Evolutionary conservation across 2,113 vertebrate genomes (phyloP).

Genomic region (Eptatretus burgeri): DNA sequence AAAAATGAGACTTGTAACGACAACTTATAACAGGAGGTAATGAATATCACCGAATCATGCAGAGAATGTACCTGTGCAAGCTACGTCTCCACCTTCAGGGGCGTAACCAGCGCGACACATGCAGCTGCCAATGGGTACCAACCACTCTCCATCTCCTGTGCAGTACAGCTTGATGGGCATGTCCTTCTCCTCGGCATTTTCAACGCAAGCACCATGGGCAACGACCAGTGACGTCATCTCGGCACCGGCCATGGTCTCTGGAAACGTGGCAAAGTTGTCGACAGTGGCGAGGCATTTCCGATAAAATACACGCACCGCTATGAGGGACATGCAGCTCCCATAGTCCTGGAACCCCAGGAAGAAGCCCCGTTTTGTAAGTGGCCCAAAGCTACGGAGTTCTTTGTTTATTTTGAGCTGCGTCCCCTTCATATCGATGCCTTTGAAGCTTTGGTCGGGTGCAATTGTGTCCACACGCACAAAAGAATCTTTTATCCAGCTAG

Average conservation of each 20-base stretch:
- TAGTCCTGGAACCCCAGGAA: conserved; percentile 94
- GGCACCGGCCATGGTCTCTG: conserved; percentile 69
- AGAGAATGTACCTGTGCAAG: conserved; percentile 40
- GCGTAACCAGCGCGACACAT: conserved; percentile 61
- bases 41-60: no score
- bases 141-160: conserved; percentile 74
- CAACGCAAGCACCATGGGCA: conserved; percentile 45
- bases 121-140: conserved; percentile 78
- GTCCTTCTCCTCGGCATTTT: conserved; percentile 66
- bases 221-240: conserved; percentile 77
- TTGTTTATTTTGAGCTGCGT: conserved; percentile 92
- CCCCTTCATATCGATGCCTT: conserved; percentile 60
- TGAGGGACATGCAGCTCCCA: conserved; percentile 77
- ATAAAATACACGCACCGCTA: conserved; percentile 63
- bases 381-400: conserved; percentile 66
- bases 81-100: conserved; percentile 37
- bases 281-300: conserved; percentile 50
- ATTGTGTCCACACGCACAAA: conserved; percentile 68
- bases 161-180: conserved; percentile 89
- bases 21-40: no score
- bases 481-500: conserved; percentile 27
- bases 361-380: conserved; percentile 55
- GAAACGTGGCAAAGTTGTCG: conserved; percentile 54
- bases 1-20: no score
- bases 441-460: conserved; percentile 76